Evolutionary conservation across 1,140 invertebrate genomes (phyloP), one percentile per base, ranked within the genome.

Genomic region (Littorina saxatilis): DNA sequence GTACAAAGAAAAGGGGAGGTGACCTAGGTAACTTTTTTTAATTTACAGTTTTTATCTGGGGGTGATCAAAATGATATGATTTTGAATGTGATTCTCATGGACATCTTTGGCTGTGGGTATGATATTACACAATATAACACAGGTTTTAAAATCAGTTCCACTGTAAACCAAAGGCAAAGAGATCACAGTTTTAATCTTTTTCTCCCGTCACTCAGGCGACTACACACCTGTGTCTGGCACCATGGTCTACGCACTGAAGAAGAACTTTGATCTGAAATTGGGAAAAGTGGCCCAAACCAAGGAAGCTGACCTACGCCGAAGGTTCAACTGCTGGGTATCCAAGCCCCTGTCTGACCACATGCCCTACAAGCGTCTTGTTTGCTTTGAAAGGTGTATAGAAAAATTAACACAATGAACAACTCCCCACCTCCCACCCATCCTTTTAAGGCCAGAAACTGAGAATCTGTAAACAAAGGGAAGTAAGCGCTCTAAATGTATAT

Each of bases 301-400:
- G 77, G 87, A 88, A 1, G 75, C 90, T 50, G 91, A 92, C 79
- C 79, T 92, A 35, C 66, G 91, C 15, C 72, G 47, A 39, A 77
- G 87, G 20, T 92, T 91, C 77, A 87, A 87, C 32, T 92, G 91
- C 76, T 92, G 91, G 91, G 85, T 91, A 29, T 91, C 91, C 3
- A 84, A 88, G 50, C 81, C 82, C 0, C 82, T 92, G 13, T 77
- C 83, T 15, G 52, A 66, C 29, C 17, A 82, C 72, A 29, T 86
- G 5, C 90, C 91, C 17, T 92, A 84, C 82, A 79, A 84, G 58
- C 86, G 83, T 78, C 58, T 91, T 20, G 82, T 87, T 15, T 90
- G 89, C 73, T 90, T 90, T 87, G 89, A 90, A 84, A 89, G 84
- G 89, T 90, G 20, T 5, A 11, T 43, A 0, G 61, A 32, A 13